Evolutionary conservation across 2,797 vertebrate genomes (phyloP).

Genomic region (Arnoldichthys spilopterus): DNA sequence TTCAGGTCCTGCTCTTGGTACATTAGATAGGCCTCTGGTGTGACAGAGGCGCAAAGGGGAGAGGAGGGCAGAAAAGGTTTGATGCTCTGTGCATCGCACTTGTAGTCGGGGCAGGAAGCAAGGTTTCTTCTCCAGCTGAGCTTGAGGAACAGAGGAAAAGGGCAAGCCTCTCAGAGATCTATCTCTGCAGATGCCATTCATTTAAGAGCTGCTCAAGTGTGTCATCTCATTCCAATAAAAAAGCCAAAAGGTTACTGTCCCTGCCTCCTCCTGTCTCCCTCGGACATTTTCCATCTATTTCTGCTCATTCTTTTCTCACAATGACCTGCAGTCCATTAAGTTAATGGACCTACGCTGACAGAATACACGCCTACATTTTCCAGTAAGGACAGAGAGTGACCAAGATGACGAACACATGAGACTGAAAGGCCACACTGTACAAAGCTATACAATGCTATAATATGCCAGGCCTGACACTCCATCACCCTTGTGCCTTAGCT

Average conservation of each 20-base stretch:
- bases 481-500: not conserved
- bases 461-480: not conserved
- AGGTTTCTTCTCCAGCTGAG: slow-evolving; percentile 37
- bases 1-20: not conserved
- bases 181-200: slow-evolving; percentile 72
- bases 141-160: slow-evolving; percentile 51
- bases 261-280: slow-evolving; percentile 64
- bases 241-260: slow-evolving; percentile 73
- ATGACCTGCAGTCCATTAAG: slow-evolving; percentile 62
- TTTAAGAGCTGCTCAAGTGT: slow-evolving; percentile 61
- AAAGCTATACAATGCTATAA: slow-evolving; percentile 29
- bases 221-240: slow-evolving; percentile 65
- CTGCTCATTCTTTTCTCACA: slow-evolving; percentile 45
- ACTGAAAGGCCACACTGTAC: slow-evolving; percentile 17
- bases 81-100: not conserved
- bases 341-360: slow-evolving; percentile 63
- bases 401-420: slow-evolving; percentile 21
- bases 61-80: not conserved
- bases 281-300: slow-evolving; percentile 57
- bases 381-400: slow-evolving; percentile 29
- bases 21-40: slow-evolving; percentile 7
- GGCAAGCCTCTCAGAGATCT: slow-evolving; percentile 63
- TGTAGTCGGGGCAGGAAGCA: slow-evolving; percentile 11
- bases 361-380: slow-evolving; percentile 21
- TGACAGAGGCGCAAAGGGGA: not conserved